These are phyloP conservation scores for Melanostigma gelatinosum DNA, from an alignment of 2,113 vertebrate genomes.

Conservation along the genomic window DNA sequence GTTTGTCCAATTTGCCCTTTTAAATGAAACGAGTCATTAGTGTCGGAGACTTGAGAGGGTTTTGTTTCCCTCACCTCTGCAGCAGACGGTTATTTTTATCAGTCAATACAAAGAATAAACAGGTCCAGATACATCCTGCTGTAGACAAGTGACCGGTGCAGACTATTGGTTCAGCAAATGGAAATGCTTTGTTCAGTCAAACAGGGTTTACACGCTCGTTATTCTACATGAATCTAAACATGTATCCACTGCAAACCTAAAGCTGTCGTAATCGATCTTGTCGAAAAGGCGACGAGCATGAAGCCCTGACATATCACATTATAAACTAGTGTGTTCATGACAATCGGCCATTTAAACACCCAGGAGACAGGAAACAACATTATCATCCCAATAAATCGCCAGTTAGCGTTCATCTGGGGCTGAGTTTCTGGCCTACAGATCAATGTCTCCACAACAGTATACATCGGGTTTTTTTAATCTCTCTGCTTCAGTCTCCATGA, in stretches of 20 bases:
- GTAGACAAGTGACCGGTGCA: neutral
- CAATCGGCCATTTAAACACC: neutral
- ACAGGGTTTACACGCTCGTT: neutral
- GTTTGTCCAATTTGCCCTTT: slow-evolving; percentile 37
- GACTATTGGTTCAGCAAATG: neutral
- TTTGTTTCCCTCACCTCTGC: neutral
- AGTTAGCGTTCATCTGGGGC: neutral
- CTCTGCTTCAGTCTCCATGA: neutral
- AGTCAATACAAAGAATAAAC: neutral
- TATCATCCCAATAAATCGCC: neutral
- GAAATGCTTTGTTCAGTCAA: neutral
- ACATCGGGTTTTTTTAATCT: no score
- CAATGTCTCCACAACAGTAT: neutral
- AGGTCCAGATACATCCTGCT: neutral
- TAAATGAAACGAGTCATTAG: slow-evolving; percentile 40
- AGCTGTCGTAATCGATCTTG: neutral
- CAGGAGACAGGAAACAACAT: slow-evolving; percentile 3
- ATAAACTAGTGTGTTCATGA: neutral
- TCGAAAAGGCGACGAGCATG: neutral
- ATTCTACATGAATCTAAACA: neutral
- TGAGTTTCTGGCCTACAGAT: neutral
- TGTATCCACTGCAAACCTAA: neutral
- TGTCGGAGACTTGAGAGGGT: neutral
- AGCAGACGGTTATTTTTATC: neutral
- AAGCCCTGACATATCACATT: neutral